Evolutionary conservation across 2,888 invertebrate species (phyloP).

Genomic region (Coleophora deauratella): DNA sequence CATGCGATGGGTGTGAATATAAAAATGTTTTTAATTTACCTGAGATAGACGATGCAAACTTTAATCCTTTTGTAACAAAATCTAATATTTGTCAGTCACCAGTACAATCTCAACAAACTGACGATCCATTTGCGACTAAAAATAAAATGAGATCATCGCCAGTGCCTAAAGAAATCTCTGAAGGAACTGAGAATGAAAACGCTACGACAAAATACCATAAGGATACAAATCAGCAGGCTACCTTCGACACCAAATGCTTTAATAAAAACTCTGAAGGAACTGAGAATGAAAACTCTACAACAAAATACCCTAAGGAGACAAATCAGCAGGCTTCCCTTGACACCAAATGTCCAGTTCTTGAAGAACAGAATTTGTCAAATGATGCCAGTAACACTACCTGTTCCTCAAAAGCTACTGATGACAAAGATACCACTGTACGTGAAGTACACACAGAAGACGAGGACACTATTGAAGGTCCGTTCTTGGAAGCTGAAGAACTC

Average conservation of each 20-base stretch:
- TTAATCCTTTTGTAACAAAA: constrained; percentile 51
- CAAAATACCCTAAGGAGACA: too few species aligned
- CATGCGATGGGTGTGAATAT: constrained; percentile 31
- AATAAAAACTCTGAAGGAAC: too few species aligned
- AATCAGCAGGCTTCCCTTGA: too few species aligned
- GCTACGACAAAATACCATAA: too few species aligned
- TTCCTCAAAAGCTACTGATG: constrained; percentile 37
- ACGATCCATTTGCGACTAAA: constrained; percentile 24
- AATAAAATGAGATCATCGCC: constrained; percentile 21
- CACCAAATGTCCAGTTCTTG: constrained; percentile 18
- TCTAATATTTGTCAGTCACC: constrained; percentile 41
- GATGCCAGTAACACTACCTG: constrained; percentile 27
- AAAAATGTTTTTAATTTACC: constrained; percentile 56
- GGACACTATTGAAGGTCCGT: constrained; percentile 62
- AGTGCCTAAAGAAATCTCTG: constrained; percentile 8
- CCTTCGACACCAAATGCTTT: too few species aligned
- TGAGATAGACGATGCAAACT: constrained; percentile 49
- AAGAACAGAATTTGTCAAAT: constrained; percentile 18
- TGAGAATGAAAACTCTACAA: too few species aligned
- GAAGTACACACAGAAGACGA: constrained; percentile 61
- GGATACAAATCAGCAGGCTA: too few species aligned
- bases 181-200: too few species aligned
- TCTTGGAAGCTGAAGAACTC: constrained; percentile 47
- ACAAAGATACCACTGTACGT: constrained; percentile 35
- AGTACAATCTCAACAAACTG: constrained; percentile 17